Evolutionary conservation across 1,140 invertebrate genomes (phyloP).

Genomic region (Metaphire vulgaris): DNA sequence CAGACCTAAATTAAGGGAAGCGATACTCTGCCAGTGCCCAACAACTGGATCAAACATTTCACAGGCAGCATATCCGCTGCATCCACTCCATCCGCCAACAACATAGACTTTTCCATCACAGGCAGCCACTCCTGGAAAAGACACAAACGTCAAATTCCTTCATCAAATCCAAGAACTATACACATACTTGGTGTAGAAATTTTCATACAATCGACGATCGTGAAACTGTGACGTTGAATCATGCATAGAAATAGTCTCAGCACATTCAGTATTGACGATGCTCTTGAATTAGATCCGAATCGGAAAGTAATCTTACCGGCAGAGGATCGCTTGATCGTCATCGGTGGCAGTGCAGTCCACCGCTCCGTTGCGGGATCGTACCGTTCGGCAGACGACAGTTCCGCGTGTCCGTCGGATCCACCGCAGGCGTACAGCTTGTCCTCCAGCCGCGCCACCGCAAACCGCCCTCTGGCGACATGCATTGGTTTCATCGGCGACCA

Average conservation of each 20-base stretch:
- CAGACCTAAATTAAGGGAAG: conserved; percentile 61
- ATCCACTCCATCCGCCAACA: conserved; percentile 72
- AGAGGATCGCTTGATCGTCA: conserved; percentile 64
- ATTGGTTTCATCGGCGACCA: conserved; percentile 65
- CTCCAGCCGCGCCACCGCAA: conserved; percentile 58
- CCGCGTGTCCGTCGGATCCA: conserved; percentile 66
- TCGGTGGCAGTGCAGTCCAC: conserved; percentile 61
- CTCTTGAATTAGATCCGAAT: no score
- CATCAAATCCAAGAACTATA: background rate
- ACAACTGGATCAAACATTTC: conserved; percentile 63
- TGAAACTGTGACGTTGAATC: no score
- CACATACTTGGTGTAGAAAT: background rate
- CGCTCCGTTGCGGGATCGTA: conserved; percentile 57
- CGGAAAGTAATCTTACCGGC: conserved; percentile 57
- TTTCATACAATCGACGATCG: background rate
- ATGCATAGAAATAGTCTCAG: background rate
- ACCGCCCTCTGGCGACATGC: conserved; percentile 65
- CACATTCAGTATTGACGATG: conserved; percentile 19
- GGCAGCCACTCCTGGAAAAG: conserved; percentile 63
- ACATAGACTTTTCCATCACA: conserved; percentile 67
- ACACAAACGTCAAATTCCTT: no score
- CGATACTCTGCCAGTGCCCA: conserved; percentile 62
- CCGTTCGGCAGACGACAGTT: conserved; percentile 64
- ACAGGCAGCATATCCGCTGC: conserved; percentile 63
- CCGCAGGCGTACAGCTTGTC: conserved; percentile 70